Evolutionary conservation across 2,888 invertebrate species (phyloP), one percentile per base, ranked within the genome.

Genomic region (Leptopilina drosophilae): DNA sequence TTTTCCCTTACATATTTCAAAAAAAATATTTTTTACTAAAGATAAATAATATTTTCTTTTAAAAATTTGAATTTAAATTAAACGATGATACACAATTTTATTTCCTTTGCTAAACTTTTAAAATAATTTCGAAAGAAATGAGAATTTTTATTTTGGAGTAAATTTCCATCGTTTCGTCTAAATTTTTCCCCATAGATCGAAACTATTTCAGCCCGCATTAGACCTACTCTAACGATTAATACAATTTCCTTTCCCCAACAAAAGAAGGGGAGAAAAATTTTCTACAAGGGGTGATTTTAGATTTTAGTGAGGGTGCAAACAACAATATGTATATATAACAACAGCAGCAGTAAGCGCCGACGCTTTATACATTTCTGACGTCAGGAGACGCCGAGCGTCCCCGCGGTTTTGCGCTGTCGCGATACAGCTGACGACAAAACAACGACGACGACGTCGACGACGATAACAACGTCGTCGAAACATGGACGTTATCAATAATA

Each of bases 401-500:
- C 67, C 80, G 81, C 81, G 78, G 9, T 49, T 82, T 84, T 77
- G 78, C 77, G 78, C 78, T 83, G 83, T 84, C 85, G 84, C 84
- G 49, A 11, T 49, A 49, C 49, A 49, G 49, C 49, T 49, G 49
- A 49, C 49, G 49, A 42, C 42, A 42, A 42, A 42, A 42, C 42
- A 42, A 42, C 42, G 42, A 49, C 49, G 62, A 62, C 62, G 62
- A 62, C 62, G 62, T 20, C 20, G 62, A 62, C 62, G 85, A 84
- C 86, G 85, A 81, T 77, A 76, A 77, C 76, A 78, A 81, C 83
- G 69, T 82, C 82, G 78, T 82, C 80, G 83, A 85, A 88, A 86
- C 84, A 88, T 87, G 87, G 84, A 86, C 85, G 84, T 85, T 85
- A 83, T 85, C 85, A 84, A 83, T 84, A 84, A 82, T 76, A 81